Evolutionary conservation across 2,888 invertebrate species (phyloP), one percentile per base, ranked within the genome.

Genomic region (Hoplodrina blanda): DNA sequence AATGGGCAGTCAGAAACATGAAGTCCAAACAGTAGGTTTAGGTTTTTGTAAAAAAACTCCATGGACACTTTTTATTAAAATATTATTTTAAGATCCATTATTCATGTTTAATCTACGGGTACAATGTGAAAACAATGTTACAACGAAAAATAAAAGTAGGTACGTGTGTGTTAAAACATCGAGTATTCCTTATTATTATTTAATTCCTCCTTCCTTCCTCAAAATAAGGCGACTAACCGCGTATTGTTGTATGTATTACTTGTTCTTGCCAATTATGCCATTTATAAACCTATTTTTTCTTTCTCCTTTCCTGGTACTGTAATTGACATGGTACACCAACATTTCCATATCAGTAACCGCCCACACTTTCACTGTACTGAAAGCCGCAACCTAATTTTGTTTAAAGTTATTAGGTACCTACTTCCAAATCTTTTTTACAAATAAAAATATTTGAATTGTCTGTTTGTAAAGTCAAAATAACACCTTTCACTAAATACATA

Each of bases 311-410:
- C 2, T 46, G 50, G 55, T 20, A 17, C 56, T n/a, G 33, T 60
- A 73, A 73, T 73, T 52, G 59, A 56, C 46, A 20, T 41, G 63
- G 52, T 59, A 52, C 13, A 44, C 59, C 59, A 55, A 78, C 20
- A 78, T 78, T 73, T 73, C n/a, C 63, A 59, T 62, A 52, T 25
- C 20, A 46, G 62, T 55, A 59, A 78, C 50, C 30, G 33, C 52
- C 41, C 1, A 30, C 78, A 20, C 30, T 19, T n/a, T 25, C 30
- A n/a, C 37, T 63, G 11, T 55, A 52, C 52, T 20, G 37, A 59
- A 75, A 78, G 63, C 15, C 3, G 15, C 20, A 49, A 75, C 50
- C 17, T 33, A 63, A 74, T 41, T 52, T 60, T 25, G 25, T 25
- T 25, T 2, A 25, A 25, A 25, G 25, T 25, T 25, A 25, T 25